phyloP scores from a whole-genome alignment of 2,113 vertebrate genomes.

The Semicossyphus pulcher region DNA sequence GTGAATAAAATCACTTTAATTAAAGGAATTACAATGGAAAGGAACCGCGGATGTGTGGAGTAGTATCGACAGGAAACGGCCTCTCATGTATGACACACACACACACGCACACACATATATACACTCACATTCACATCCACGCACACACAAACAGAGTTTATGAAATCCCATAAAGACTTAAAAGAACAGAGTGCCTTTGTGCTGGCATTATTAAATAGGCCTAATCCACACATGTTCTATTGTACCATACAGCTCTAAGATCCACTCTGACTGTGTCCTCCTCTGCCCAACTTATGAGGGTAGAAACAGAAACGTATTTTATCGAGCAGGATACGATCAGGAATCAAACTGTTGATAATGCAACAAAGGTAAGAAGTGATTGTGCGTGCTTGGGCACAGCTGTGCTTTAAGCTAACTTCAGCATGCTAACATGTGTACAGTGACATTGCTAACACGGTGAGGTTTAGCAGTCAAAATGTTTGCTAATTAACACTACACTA shows the following conservation, averaged over 20 bases:
- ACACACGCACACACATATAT: constrained; percentile 32
- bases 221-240: constrained; percentile 75
- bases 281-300: constrained; percentile 42
- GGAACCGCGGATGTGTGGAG: constrained; percentile 77
- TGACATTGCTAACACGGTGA: no score
- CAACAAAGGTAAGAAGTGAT: no score
- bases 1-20: constrained; percentile 90
- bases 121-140: constrained; percentile 18
- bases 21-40: constrained; percentile 88
- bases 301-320: constrained; percentile 62
- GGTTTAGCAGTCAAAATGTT: no score
- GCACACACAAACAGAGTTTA: constrained; percentile 61
- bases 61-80: constrained; percentile 81
- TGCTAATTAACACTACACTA: no score
- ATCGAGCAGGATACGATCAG: constrained; percentile 21
- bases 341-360: no score
- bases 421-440: no score
- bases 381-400: no score
- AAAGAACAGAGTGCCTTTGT: constrained; percentile 78
- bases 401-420: no score
- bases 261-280: constrained; percentile 66
- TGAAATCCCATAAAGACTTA: constrained; percentile 78
- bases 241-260: constrained; percentile 64
- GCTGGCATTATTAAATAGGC: constrained; percentile 71
- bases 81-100: constrained; percentile 71